phyloP scores from a whole-genome alignment of 92 coral and sea anemone genomes.

The Nematostella vectensis region DNA sequence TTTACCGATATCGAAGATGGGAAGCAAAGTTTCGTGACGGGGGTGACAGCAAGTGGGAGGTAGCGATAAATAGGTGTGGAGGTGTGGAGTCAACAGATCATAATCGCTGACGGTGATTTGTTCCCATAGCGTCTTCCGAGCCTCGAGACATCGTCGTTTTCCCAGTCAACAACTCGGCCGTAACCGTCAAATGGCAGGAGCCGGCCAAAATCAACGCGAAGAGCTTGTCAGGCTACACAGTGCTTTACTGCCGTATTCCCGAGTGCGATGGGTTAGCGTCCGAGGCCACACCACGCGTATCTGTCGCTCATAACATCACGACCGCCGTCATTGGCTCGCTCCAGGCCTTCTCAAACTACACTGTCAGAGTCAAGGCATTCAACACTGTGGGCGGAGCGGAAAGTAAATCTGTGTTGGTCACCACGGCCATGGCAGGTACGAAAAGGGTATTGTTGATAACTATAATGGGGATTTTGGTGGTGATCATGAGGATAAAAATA shows the following conservation, averaged over 20 bases:
- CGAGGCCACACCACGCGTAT: conserved; percentile 1
- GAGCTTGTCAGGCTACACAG: conserved; percentile 27
- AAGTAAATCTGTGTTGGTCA: conserved; percentile 23
- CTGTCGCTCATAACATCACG: conserved; percentile 41
- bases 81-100: too few species aligned
- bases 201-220: conserved; percentile 40
- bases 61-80: too few species aligned
- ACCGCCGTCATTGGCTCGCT: conserved; percentile 30
- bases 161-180: conserved; percentile 38
- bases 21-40: too few species aligned
- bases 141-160: conserved; percentile 27
- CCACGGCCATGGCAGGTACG: conserved; percentile 45
- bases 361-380: conserved; percentile 24
- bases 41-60: too few species aligned
- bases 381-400: conserved; percentile 10
- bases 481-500: too few species aligned
- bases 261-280: conserved; percentile 7
- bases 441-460: background rate
- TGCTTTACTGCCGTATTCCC: conserved; percentile 27
- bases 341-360: conserved; percentile 47
- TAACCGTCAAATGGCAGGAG: conserved; percentile 43
- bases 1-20: too few species aligned
- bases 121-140: conserved; percentile 29
- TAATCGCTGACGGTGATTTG: too few species aligned
- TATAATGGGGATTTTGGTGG: too few species aligned